Conservation (phyloP, 37 sponge, comb jelly and placozoan species). For the Aplysina aerophoba region DNA sequence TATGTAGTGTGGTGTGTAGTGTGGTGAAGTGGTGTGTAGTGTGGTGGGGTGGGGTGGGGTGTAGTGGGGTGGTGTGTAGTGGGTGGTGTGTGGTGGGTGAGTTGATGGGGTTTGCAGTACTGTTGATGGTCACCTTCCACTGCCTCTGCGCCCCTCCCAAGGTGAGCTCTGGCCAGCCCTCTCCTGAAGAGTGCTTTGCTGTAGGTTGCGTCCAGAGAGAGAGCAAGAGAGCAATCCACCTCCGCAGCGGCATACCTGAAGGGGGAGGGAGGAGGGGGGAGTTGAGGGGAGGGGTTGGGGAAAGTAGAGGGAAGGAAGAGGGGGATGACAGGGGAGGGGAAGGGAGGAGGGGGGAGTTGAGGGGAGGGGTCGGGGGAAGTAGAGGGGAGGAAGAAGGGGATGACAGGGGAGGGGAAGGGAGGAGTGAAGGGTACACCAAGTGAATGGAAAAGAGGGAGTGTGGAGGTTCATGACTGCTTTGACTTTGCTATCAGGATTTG, state of each 20-base stretch:
- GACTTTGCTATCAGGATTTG: too few relatives aligned
- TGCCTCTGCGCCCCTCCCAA: constrained; percentile 47
- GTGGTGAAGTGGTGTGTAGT: too few relatives aligned
- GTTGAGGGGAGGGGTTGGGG: background rate
- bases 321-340: background rate
- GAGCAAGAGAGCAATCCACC: constrained; percentile 64
- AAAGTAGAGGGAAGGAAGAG: background rate
- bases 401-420: background rate
- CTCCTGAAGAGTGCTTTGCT: constrained; percentile 80
- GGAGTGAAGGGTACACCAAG: background rate
- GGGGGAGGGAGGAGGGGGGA: too few relatives aligned
- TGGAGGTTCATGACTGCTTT: too few relatives aligned
- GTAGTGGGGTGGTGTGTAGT: too few relatives aligned
- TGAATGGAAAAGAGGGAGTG: too few relatives aligned
- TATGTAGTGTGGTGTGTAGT: too few relatives aligned
- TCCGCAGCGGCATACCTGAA: constrained; percentile 79
- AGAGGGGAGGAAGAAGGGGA: background rate
- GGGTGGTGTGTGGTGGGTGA: too few relatives aligned
- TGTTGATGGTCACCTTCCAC: constrained; percentile 30
- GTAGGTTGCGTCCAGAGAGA: constrained; percentile 70
- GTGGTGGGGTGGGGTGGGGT: too few relatives aligned
- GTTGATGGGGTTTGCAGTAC: too few relatives aligned
- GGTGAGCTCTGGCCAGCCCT: constrained; percentile 51
- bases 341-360: background rate
- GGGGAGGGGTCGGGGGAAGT: background rate